These are phyloP conservation scores for Falco punctatus DNA, from an alignment of 2,113 vertebrate genomes.

Conservation along the genomic window DNA sequence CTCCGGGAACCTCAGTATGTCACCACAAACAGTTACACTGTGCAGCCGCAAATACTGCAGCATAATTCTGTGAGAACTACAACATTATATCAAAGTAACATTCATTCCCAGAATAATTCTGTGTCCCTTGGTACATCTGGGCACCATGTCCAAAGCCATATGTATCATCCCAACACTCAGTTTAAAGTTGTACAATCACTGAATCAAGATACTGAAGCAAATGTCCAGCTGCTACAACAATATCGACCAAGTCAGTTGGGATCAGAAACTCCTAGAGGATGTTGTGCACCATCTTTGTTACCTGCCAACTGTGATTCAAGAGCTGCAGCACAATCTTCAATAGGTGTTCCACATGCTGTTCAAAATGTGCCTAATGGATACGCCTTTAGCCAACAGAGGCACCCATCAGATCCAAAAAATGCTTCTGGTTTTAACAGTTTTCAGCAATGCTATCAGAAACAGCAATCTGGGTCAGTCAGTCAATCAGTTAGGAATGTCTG, in stretches of 20 bases:
- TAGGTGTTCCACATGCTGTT: background rate
- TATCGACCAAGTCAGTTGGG: slow-evolving; percentile 1
- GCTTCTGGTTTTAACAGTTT: background rate
- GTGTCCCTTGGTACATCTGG: background rate
- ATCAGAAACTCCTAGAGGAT: slow-evolving; percentile 3
- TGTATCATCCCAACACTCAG: background rate
- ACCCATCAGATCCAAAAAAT: background rate
- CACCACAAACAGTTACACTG: background rate
- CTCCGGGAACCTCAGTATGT: background rate
- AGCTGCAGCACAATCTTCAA: background rate
- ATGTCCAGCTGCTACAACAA: background rate
- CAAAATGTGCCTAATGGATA: slow-evolving; percentile 21
- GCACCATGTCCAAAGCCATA: slow-evolving; percentile 35
- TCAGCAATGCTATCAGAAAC: slow-evolving; percentile 50
- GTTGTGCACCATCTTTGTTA: background rate
- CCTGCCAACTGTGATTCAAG: slow-evolving; percentile 37
- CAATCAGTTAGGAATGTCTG: background rate
- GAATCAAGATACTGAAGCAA: background rate
- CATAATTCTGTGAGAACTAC: background rate
- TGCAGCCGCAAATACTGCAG: slow-evolving; percentile 24
- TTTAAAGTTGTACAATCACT: slow-evolving; percentile 14
- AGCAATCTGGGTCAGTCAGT: slow-evolving; percentile 13
- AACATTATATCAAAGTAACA: background rate
- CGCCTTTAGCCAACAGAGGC: slow-evolving; percentile 7
- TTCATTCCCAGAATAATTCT: slow-evolving; percentile 11